phyloP scores from a whole-genome alignment of 1,140 invertebrate genomes.

The Patella vulgata region DNA sequence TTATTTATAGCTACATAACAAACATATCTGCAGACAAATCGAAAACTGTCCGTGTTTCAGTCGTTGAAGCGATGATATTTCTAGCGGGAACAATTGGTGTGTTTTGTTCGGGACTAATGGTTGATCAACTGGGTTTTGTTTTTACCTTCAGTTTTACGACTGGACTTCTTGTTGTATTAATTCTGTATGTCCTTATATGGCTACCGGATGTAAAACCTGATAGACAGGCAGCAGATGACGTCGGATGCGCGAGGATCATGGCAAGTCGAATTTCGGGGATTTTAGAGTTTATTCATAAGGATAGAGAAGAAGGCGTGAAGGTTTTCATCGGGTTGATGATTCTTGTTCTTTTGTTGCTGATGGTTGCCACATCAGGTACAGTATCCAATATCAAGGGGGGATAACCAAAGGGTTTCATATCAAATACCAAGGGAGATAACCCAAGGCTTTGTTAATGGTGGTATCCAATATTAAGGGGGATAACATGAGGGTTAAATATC shows the following conservation, averaged over 20 bases:
- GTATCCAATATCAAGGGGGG: too few relatives aligned
- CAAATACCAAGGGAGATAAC: too few relatives aligned
- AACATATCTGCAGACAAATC: conserved; percentile 84
- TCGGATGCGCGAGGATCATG: background rate
- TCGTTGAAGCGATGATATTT: conserved; percentile 76
- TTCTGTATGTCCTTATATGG: conserved; percentile 64
- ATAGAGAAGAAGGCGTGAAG: conserved; percentile 53
- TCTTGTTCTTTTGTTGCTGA: conserved; percentile 29
- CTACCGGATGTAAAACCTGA: conserved; percentile 46
- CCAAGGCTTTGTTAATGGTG: too few relatives aligned
- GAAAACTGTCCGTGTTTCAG: conserved; percentile 83
- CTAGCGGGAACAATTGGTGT: conserved; percentile 67
- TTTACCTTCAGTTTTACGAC: conserved; percentile 61
- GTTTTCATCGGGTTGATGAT: conserved; percentile 57
- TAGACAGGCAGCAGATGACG: background rate
- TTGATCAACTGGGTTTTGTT: conserved; percentile 57
- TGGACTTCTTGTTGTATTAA: conserved; percentile 47
- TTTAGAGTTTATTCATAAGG: conserved; percentile 49
- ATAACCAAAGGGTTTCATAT: too few relatives aligned
- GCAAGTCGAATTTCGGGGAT: background rate
- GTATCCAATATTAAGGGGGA: too few relatives aligned
- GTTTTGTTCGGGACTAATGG: conserved; percentile 63
- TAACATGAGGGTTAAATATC: too few relatives aligned
- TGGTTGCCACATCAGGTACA: conserved; percentile 39
- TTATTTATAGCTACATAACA: conserved; percentile 87